Evolutionary conservation across 2,797 vertebrate genomes (phyloP).

Genomic region (Mus minutoides): DNA sequence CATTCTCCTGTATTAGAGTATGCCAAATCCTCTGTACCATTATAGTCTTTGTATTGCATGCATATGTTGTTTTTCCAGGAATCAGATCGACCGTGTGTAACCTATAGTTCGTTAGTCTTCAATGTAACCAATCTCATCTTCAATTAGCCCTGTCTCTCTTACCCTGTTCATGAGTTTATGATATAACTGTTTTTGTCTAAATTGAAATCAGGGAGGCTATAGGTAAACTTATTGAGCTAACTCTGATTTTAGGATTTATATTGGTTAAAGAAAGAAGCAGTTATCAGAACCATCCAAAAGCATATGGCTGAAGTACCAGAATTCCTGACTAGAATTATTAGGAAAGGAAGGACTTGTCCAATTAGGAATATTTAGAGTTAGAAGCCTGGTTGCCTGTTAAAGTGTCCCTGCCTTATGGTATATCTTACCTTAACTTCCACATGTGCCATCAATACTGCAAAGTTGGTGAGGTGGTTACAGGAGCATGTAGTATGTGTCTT

Average conservation of each 20-base stretch:
- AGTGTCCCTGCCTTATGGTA: background rate
- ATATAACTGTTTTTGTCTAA: background rate
- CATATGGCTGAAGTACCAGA: background rate
- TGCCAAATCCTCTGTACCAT: background rate
- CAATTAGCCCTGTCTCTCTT: background rate
- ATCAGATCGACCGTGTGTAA: background rate
- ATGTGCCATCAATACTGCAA: slow-evolving; percentile 98
- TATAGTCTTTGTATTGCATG: background rate
- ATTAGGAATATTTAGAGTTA: background rate
- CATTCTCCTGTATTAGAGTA: background rate
- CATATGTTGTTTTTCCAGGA: background rate
- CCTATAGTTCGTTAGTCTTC: background rate
- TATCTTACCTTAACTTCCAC: slow-evolving; percentile 96
- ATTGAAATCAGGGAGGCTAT: background rate
- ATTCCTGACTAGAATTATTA: background rate
- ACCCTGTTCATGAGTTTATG: background rate
- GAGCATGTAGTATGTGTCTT: slow-evolving; percentile 97
- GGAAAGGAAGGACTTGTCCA: background rate
- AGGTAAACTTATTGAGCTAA: background rate
- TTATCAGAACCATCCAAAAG: background rate
- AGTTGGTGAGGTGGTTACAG: slow-evolving; percentile 98
- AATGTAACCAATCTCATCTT: background rate
- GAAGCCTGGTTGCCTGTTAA: background rate
- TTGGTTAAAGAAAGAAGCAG: background rate
- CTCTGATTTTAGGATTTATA: background rate